phyloP scores from a whole-genome alignment of 2,888 invertebrate genomes.

The Drosophila stalkeri region DNA sequence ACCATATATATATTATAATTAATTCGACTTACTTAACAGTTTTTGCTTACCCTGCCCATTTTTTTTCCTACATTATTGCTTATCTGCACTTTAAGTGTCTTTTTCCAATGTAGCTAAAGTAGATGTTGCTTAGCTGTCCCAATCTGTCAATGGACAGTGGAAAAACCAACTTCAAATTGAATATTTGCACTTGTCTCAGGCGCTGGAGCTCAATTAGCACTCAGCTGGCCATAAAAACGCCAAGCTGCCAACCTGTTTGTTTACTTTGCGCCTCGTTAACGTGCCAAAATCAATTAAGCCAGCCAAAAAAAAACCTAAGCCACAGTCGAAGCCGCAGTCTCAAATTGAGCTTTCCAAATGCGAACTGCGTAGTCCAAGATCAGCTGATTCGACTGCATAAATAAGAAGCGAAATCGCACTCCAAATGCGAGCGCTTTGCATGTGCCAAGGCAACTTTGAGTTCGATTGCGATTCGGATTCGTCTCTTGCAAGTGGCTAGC shows the following conservation, averaged over 20 bases:
- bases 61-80: background rate
- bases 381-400: conserved; percentile 41
- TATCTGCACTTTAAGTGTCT: background rate
- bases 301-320: conserved; percentile 8
- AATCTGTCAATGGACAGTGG: background rate
- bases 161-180: conserved; percentile 37
- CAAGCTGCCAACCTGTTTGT: conserved; percentile 61
- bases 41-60: background rate
- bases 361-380: conserved; percentile 22
- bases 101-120: background rate
- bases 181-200: conserved; percentile 47
- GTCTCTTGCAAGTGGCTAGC: no score
- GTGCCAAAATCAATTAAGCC: conserved; percentile 75
- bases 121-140: conserved; percentile 1
- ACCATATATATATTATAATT: background rate
- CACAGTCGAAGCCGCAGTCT: conserved; percentile 17
- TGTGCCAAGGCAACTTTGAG: conserved; percentile 6
- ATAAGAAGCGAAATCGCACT: conserved; percentile 48
- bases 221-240: conserved; percentile 20
- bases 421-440: conserved; percentile 34
- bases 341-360: conserved; percentile 56
- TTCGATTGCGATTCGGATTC: background rate
- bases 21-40: background rate
- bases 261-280: conserved; percentile 70
- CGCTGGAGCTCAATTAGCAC: conserved; percentile 64